A percentile compares a stretch with the other conserved stretches of the same genome.
Conservation (phyloP, 1,140 invertebrate species). For the Brachionus plicatilis region DNA sequence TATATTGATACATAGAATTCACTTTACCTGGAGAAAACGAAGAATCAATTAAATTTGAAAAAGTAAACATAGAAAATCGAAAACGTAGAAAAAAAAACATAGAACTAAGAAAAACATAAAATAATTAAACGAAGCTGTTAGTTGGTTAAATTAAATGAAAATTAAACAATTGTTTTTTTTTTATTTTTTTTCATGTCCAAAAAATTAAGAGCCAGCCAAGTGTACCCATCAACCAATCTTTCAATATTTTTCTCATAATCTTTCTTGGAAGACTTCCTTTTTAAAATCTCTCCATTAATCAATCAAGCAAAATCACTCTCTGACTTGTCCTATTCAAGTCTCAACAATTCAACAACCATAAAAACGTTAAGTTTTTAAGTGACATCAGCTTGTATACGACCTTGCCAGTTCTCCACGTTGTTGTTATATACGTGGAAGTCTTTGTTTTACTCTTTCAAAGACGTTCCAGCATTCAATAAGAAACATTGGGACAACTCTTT, state of each 20-base stretch:
- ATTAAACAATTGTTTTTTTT: neutral
- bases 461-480: neutral
- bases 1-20: slow-evolving; percentile 14
- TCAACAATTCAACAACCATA: neutral
- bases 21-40: neutral
- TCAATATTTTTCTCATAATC: neutral
- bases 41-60: neutral
- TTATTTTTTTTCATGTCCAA: neutral
- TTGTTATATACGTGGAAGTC: neutral
- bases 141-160: neutral
- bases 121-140: neutral
- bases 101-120: neutral
- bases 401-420: neutral
- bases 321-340: neutral
- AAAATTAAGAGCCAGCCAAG: neutral
- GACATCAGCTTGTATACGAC: neutral
- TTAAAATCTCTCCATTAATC: neutral
- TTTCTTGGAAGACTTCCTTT: neutral
- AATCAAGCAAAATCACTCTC: neutral
- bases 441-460: slow-evolving; percentile 1
- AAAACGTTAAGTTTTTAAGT: neutral
- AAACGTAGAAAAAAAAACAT: slow-evolving; percentile 1
- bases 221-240: neutral
- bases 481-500: neutral
- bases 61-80: neutral